These are phyloP conservation scores for Myotis daubentonii DNA, from an alignment of 2,797 vertebrate genomes.

Conservation along the genomic window DNA sequence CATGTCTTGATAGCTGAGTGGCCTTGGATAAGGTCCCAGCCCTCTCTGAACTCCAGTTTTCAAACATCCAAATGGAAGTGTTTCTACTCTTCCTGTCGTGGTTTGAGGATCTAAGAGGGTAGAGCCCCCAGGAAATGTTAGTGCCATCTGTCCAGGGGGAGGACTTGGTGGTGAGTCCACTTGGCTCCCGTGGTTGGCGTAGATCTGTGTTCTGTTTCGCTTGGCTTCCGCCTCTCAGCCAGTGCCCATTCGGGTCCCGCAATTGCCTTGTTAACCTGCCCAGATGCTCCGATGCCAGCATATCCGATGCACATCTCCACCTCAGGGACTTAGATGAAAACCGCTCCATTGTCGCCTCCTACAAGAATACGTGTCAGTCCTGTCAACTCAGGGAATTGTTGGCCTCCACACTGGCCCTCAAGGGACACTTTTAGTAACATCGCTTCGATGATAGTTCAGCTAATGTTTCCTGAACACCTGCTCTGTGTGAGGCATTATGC, in stretches of 20 bases:
- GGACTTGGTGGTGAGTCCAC: not conserved
- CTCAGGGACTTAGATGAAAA: conserved; percentile 14
- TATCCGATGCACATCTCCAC: not conserved
- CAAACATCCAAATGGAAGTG: not conserved
- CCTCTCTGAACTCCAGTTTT: not conserved
- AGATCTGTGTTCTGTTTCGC: not conserved
- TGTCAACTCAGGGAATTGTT: not conserved
- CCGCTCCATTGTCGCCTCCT: not conserved
- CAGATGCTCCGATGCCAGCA: not conserved
- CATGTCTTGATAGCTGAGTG: not conserved
- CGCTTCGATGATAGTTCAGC: not conserved
- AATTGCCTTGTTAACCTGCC: not conserved
- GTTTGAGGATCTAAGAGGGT: not conserved
- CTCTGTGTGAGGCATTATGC: not conserved
- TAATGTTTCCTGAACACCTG: conserved; percentile 64
- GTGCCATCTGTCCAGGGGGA: not conserved
- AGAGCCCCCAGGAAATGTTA: not conserved
- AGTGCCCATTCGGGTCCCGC: not conserved
- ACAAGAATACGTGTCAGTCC: conserved; percentile 10
- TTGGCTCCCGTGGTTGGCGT: not conserved
- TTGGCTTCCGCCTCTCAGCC: not conserved
- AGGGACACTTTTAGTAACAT: conserved; percentile 19
- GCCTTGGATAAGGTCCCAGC: not conserved
- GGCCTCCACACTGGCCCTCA: conserved; percentile 12
- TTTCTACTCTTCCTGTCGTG: not conserved